Percentiles rank a stretch among this genome's conserved stretches.
These are phyloP conservation scores for Eurystomus glaucurus DNA, from an alignment of 2,797 vertebrate genomes.

Conservation along the genomic window DNA sequence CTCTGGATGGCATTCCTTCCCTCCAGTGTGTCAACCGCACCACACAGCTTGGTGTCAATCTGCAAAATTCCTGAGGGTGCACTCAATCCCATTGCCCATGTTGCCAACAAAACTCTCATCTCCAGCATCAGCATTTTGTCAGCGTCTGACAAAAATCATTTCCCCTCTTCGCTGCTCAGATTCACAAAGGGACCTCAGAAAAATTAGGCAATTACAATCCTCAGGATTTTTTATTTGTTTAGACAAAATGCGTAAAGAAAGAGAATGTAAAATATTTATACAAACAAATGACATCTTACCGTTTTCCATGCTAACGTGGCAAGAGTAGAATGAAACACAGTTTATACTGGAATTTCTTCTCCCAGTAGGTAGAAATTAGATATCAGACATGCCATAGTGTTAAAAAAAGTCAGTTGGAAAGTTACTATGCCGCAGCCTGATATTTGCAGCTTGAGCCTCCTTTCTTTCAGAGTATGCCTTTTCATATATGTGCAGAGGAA, in stretches of 20 bases:
- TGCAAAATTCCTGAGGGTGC: not conserved
- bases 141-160: not conserved
- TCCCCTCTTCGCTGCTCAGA: not conserved
- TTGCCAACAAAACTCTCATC: not conserved
- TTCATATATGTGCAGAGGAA: not conserved
- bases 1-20: not conserved
- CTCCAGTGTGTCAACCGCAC: not conserved
- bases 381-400: not conserved
- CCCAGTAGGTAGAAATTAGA: not conserved
- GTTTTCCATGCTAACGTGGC: not conserved
- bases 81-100: not conserved
- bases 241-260: not conserved
- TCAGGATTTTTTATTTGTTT: not conserved
- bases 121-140: not conserved
- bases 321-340: slow-evolving; percentile 10
- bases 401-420: slow-evolving; percentile 61
- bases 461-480: not conserved
- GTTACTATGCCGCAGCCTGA: slow-evolving; percentile 79
- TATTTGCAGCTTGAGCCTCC: slow-evolving; percentile 58
- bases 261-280: slow-evolving; percentile 23
- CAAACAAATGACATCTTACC: slow-evolving; percentile 2
- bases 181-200: not conserved
- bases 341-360: not conserved
- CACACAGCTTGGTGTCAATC: not conserved
- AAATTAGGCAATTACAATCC: not conserved